Percentiles rank a stretch among this genome's conserved stretches.
Conservation (phyloP, 2,797 vertebrate species). For the Balearica regulorum region DNA sequence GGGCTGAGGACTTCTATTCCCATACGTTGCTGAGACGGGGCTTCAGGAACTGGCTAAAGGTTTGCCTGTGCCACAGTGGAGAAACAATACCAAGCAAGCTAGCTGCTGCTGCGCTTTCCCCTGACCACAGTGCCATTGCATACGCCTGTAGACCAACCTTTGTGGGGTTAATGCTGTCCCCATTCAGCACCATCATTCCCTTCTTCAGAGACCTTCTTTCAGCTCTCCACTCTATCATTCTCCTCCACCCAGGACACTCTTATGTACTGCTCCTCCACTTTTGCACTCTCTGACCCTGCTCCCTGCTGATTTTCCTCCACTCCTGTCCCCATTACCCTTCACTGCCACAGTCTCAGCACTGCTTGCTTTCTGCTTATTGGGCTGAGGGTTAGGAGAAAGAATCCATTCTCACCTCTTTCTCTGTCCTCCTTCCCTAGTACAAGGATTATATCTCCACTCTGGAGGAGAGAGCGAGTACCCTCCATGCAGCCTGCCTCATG, state of each 20-base stretch:
- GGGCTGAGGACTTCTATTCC: conserved; percentile 76
- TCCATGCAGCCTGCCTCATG: conserved; percentile 69
- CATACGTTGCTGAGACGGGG: conserved; percentile 74
- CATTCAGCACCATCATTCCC: neutral
- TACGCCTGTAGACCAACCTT: neutral
- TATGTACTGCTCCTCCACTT: neutral
- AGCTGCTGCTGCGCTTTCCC: neutral
- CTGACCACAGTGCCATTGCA: neutral
- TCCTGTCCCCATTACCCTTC: neutral
- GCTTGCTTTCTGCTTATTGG: neutral
- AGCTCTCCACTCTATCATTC: neutral
- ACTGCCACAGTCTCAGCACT: neutral
- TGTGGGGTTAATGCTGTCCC: neutral
- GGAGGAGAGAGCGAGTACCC: conserved; percentile 67
- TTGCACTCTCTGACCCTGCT: neutral
- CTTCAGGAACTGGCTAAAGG: conserved; percentile 82
- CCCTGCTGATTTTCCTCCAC: neutral
- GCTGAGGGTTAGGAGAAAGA: neutral
- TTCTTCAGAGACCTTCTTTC: neutral
- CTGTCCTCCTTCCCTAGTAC: conserved; percentile 62
- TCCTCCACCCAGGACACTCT: neutral
- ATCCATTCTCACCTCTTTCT: neutral
- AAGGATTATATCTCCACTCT: conserved; percentile 69
- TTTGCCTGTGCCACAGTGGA: conserved; percentile 38
- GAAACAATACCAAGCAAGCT: neutral